These are phyloP conservation scores for Bombus vancouverensis DNA, from an alignment of 1,140 invertebrate genomes.

Conservation along the genomic window DNA sequence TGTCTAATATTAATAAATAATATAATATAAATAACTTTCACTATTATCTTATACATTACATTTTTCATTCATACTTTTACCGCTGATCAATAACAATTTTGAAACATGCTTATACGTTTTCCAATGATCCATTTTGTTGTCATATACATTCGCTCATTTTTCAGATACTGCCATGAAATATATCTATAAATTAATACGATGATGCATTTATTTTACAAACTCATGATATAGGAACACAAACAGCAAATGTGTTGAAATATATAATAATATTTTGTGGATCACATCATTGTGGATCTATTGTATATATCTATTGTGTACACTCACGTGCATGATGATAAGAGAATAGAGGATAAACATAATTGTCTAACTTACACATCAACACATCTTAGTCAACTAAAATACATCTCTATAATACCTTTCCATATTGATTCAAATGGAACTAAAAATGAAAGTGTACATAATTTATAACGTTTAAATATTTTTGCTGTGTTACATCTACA, in stretches of 20 bases:
- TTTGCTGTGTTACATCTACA: not conserved
- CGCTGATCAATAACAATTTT: not conserved
- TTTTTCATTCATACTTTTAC: not conserved
- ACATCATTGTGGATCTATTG: not conserved
- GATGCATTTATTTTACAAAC: not conserved
- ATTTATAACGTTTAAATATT: not conserved
- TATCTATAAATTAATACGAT: not conserved
- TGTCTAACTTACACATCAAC: not conserved
- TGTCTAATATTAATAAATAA: conserved; percentile 17
- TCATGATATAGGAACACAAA: not conserved
- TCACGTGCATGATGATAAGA: not conserved
- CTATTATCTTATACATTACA: not conserved
- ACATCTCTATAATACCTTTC: not conserved
- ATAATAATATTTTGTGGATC: not conserved
- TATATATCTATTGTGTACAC: too few relatives aligned
- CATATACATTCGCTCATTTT: not conserved
- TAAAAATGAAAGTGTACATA: not conserved
- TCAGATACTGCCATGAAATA: not conserved
- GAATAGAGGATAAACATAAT: not conserved
- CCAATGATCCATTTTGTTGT: not conserved
- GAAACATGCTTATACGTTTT: too few relatives aligned
- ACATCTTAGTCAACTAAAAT: not conserved
- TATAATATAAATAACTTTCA: conserved; percentile 1
- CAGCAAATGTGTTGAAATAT: not conserved
- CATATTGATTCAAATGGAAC: not conserved